Conservation (phyloP, 2,113 vertebrate genomes). For the Cavia aperea region DNA sequence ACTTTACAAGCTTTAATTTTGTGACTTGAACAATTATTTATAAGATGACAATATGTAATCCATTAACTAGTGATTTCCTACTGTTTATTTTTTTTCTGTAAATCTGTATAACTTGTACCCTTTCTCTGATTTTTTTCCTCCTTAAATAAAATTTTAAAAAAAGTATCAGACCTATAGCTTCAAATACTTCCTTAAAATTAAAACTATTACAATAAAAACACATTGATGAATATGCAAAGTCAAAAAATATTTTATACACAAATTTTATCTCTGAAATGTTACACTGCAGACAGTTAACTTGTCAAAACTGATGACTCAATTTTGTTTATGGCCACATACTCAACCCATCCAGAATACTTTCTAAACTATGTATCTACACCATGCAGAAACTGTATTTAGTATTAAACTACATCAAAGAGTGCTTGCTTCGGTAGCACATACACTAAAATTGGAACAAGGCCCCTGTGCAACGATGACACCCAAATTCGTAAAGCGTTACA, state of each 20-base stretch:
- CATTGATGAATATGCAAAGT: background rate
- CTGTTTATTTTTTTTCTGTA: too few species aligned
- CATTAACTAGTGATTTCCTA: too few species aligned
- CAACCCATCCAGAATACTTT: background rate
- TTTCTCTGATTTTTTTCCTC: too few species aligned
- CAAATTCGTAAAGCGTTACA: too few species aligned
- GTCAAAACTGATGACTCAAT: background rate
- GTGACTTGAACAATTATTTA: too few species aligned
- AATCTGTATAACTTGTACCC: too few species aligned
- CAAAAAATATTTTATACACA: background rate
- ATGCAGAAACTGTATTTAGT: background rate
- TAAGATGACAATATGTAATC: too few species aligned
- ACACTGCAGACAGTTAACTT: conserved; percentile 4
- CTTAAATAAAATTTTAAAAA: too few species aligned
- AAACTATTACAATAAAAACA: background rate
- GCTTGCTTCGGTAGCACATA: too few species aligned
- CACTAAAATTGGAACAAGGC: too few species aligned
- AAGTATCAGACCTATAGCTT: background rate
- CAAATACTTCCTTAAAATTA: background rate
- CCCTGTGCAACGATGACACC: too few species aligned
- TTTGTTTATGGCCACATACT: background rate
- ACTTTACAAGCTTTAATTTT: too few species aligned
- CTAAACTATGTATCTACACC: background rate
- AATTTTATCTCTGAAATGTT: background rate
- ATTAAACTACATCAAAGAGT: conserved; percentile 16